Percentiles rank a stretch among this genome's conserved stretches.
phyloP scores from a whole-genome alignment of 2,113 vertebrate species.

The Lonchura striata region DNA sequence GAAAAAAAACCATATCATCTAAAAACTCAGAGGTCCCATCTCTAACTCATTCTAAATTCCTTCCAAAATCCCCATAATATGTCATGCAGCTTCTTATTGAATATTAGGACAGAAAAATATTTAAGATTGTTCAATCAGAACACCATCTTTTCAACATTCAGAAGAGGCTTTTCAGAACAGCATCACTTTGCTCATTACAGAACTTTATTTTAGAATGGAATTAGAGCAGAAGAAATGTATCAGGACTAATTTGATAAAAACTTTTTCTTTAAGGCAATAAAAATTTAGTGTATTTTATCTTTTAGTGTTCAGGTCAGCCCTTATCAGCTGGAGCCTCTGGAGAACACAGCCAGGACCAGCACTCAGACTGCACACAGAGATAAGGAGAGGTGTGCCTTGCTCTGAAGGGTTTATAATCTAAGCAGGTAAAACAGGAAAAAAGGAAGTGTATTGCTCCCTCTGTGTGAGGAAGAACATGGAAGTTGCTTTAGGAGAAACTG shows the following conservation, averaged over 20 bases:
- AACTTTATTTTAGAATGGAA: no score
- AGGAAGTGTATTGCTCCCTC: not conserved
- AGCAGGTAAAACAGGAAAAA: not conserved
- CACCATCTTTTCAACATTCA: not conserved
- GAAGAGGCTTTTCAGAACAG: not conserved
- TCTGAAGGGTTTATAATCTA: not conserved
- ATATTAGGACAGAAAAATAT: not conserved
- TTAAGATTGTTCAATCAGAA: not conserved
- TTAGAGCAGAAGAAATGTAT: no score
- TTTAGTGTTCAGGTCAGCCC: no score
- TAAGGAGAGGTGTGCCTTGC: not conserved
- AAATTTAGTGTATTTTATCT: no score
- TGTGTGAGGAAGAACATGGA: not conserved
- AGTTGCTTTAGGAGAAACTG: not conserved
- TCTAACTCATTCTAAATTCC: not conserved
- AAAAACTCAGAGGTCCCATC: not conserved
- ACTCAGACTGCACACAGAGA: not conserved
- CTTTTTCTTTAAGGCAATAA: no score
- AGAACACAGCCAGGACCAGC: not conserved
- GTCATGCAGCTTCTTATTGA: not conserved
- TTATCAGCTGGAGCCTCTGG: not conserved
- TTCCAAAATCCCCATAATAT: not conserved
- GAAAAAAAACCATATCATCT: not conserved
- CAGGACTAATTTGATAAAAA: no score
- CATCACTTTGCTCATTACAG: not conserved